Evolutionary conservation across 1,140 invertebrate species (phyloP).

Genomic region (Ostrea denselamellosa): DNA sequence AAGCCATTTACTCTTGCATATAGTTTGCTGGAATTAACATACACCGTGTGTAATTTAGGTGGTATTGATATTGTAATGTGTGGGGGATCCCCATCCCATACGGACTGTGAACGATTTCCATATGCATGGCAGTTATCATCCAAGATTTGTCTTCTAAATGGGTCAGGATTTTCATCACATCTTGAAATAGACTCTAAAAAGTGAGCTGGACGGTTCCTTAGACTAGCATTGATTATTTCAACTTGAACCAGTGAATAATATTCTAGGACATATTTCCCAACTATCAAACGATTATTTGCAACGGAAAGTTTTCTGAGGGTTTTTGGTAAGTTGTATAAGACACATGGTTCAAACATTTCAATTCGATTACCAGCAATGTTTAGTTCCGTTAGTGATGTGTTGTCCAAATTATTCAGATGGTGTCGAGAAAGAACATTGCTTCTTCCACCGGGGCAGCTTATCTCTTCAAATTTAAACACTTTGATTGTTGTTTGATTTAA

Average conservation of each 20-base stretch:
- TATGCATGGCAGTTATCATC: neutral
- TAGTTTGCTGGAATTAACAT: neutral
- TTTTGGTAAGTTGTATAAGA: neutral
- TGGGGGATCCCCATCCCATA: no score
- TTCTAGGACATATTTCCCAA: neutral
- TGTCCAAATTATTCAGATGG: neutral
- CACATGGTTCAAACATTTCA: conserved; percentile 2
- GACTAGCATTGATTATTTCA: neutral
- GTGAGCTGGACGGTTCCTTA: neutral
- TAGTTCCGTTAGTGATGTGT: neutral
- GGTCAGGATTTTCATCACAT: neutral
- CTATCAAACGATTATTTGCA: neutral
- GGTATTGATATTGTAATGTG: neutral
- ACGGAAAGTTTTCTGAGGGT: neutral
- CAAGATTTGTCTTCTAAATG: neutral
- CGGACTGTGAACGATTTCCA: neutral
- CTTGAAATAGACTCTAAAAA: neutral
- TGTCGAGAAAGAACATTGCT: neutral
- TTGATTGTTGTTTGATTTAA: neutral
- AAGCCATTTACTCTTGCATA: neutral
- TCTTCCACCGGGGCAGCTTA: neutral
- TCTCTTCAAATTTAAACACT: conserved; percentile 7
- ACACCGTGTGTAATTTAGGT: neutral
- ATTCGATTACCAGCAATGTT: neutral
- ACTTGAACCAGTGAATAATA: neutral